Evolutionary conservation across 1,140 invertebrate species (phyloP).

Genomic region (Halesus radiatus): DNA sequence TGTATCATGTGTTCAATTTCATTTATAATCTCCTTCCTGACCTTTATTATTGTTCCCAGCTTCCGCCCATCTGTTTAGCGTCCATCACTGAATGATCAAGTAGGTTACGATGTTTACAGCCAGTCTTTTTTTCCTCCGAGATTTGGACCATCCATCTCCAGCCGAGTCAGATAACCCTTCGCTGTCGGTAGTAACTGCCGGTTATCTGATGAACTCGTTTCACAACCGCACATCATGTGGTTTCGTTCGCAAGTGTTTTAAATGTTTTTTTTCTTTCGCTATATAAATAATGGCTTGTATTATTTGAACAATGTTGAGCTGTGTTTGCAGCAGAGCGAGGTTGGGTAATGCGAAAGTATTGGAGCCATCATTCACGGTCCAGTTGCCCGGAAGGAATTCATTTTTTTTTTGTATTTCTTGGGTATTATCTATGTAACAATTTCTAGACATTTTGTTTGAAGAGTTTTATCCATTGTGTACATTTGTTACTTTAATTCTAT

Average conservation of each 20-base stretch:
- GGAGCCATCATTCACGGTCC: background rate
- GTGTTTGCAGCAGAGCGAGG: background rate
- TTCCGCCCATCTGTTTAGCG: constrained; percentile 8
- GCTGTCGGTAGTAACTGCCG: background rate
- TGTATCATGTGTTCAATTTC: too few species aligned
- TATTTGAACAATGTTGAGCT: background rate
- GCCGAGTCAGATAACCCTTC: background rate
- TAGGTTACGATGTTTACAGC: background rate
- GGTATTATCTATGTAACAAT: too few species aligned
- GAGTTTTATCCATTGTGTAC: too few species aligned
- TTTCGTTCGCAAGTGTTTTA: background rate
- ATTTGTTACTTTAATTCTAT: too few species aligned
- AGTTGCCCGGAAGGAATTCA: too few species aligned
- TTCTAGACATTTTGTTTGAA: too few species aligned
- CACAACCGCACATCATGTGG: background rate
- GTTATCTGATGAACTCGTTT: constrained; percentile 28
- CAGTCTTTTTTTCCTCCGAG: background rate
- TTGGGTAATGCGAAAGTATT: background rate
- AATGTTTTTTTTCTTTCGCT: background rate
- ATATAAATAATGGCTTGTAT: background rate
- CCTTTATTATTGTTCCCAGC: background rate
- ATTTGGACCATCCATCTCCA: background rate
- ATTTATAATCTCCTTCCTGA: too few species aligned
- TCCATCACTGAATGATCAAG: background rate
- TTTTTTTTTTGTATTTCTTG: too few species aligned